Base-by-base conservation (phyloP, 1,140 invertebrate species). In the Macrotrachela quadricornifera region DNA sequence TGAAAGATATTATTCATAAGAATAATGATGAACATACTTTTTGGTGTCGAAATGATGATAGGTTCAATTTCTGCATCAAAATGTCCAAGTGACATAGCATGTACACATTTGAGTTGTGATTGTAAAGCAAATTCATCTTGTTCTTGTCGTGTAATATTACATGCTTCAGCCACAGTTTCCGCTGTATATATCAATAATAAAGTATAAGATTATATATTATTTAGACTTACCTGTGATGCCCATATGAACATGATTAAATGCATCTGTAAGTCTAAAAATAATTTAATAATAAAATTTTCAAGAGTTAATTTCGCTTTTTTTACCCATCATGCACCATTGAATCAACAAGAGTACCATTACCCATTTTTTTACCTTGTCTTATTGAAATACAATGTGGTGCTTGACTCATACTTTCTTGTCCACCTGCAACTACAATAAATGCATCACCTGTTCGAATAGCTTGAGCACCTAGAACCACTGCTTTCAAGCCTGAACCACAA, bases 331-430 rank as follows among this genome's bases (percentile, higher is more conserved):
- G 59, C 10, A 84, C 37, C 73, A 85, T 75, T 1, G 79, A 77
- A 65, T 87, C 84, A 13, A 72, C 57, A 53, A 86, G 59, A 44
- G 68, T 68, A 12, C 67, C 67, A 62, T 78, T 63, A 17, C 83
- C 83, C 68, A 84, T 72, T 70, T 81, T 84, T 0, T 75, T 59
- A 40, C 78, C 79, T 58, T 68, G 64, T 54, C 84, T 73, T 50
- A 85, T 57, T 56, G 77, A 66, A 46, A 77, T 67, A 21, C 73
- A 73, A 68, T 88, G 84, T 10, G 79, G 80, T 9, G 82, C 76
- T 64, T 77, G 55, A 12, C 79, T 82, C 85, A 88, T 88, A 59
- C 68, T 81, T 70, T 88, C 85, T 70, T 84, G 81, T 1, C 85
- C 85, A 39, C 83, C 83, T 61, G 79, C 79, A 42, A 87, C 73